Percentiles rank a stretch among this genome's conserved stretches.
Conservation (phyloP, 2,888 invertebrate species). For the Hyppa rectilinea region DNA sequence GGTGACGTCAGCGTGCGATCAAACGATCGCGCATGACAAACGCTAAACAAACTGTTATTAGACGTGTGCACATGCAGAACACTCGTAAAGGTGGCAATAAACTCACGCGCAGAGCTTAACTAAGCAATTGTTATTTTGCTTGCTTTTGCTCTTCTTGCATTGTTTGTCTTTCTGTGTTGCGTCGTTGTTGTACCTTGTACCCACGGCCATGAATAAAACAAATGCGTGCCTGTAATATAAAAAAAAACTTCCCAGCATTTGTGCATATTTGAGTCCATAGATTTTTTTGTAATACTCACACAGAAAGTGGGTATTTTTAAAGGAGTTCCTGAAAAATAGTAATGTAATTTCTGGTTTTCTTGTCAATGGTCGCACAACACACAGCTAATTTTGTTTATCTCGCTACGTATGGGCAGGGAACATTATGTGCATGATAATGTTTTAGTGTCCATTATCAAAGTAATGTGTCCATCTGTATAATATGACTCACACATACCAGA, state of each 20-base stretch:
- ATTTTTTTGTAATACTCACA: background rate
- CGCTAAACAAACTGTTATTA: conserved; percentile 30
- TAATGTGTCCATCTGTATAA: background rate
- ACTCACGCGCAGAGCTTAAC: background rate
- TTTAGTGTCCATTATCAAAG: background rate
- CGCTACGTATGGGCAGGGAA: background rate
- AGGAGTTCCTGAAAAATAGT: background rate
- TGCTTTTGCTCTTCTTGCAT: background rate
- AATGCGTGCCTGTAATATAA: background rate
- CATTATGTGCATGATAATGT: background rate
- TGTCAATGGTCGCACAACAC: background rate
- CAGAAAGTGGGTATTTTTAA: background rate
- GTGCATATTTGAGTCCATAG: background rate
- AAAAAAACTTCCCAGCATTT: background rate
- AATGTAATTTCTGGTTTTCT: background rate
- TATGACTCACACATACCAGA: background rate
- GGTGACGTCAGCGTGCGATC: conserved; percentile 45
- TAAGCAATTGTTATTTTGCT: background rate
- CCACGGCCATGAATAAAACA: background rate
- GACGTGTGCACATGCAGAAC: conserved; percentile 8
- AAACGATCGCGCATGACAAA: conserved; percentile 24
- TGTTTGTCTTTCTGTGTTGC: background rate
- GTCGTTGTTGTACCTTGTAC: background rate
- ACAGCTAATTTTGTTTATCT: conserved; percentile 32
- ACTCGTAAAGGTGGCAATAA: background rate